phyloP scores from a whole-genome alignment of 35 echinoderm and acorn worm genomes.

The Nesometra sesokonis region DNA sequence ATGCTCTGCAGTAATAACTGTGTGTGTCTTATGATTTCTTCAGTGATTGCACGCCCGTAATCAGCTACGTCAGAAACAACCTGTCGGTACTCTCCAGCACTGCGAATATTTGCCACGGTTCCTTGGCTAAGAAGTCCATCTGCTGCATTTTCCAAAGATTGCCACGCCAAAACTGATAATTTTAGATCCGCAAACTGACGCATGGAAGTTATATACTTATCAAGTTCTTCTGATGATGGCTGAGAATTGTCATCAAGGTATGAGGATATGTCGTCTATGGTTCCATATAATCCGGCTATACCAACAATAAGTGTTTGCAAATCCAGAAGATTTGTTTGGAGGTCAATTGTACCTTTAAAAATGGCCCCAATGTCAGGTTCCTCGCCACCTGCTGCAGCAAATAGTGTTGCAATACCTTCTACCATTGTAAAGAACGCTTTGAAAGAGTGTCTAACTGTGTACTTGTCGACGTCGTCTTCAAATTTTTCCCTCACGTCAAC shows the following conservation, averaged over 20 bases:
- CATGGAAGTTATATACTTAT: not conserved
- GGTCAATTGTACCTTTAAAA: not conserved
- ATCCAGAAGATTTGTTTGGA: not conserved
- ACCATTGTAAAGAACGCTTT: not conserved
- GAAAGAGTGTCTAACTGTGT: not conserved
- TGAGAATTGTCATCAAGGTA: not conserved
- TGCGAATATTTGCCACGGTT: not conserved
- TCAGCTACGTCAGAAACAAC: not conserved
- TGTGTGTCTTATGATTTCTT: not conserved
- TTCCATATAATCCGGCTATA: not conserved
- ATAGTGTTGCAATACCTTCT: not conserved
- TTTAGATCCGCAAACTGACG: not conserved
- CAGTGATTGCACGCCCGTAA: not conserved
- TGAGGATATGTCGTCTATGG: not conserved
- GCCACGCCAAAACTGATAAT: not conserved
- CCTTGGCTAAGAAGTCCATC: not conserved
- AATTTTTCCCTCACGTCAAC: not conserved
- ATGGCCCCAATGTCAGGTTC: not conserved
- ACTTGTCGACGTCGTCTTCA: not conserved
- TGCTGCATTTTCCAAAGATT: not conserved
- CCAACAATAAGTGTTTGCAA: not conserved
- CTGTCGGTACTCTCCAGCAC: not conserved
- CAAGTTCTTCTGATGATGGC: not conserved
- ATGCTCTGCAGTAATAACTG: not conserved
- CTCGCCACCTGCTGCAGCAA: not conserved